Evolutionary conservation across 2,797 vertebrate genomes (phyloP).

Genomic region (Columba guinea): DNA sequence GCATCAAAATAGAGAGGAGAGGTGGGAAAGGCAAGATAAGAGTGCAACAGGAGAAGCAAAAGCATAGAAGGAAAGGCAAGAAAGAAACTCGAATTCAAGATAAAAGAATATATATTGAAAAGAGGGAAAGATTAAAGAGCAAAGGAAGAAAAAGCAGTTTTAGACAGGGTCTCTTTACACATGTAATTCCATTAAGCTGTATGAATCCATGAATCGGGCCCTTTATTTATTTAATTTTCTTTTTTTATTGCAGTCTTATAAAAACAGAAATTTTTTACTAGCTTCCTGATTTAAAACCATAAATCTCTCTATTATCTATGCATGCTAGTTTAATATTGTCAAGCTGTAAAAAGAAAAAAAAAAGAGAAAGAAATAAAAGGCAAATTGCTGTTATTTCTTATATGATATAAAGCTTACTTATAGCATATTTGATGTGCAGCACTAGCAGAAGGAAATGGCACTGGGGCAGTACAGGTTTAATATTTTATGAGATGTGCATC

Average conservation of each 20-base stretch:
- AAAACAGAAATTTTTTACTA: neutral
- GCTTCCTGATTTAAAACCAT: neutral
- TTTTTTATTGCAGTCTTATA: neutral
- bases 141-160: neutral
- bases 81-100: neutral
- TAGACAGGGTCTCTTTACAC: neutral
- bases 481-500: neutral
- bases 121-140: neutral
- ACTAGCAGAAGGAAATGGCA: neutral
- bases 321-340: neutral
- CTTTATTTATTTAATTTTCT: neutral
- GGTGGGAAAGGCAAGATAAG: neutral
- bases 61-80: neutral
- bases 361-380: neutral
- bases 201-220: neutral
- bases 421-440: neutral
- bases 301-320: neutral
- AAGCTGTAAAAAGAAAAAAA: neutral
- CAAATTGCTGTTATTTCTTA: neutral
- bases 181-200: neutral
- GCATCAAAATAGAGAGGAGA: neutral
- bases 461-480: neutral
- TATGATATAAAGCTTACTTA: neutral
- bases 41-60: neutral
- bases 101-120: neutral